Conservation (phyloP, 2,888 invertebrate species). For the Dione vanillae region DNA sequence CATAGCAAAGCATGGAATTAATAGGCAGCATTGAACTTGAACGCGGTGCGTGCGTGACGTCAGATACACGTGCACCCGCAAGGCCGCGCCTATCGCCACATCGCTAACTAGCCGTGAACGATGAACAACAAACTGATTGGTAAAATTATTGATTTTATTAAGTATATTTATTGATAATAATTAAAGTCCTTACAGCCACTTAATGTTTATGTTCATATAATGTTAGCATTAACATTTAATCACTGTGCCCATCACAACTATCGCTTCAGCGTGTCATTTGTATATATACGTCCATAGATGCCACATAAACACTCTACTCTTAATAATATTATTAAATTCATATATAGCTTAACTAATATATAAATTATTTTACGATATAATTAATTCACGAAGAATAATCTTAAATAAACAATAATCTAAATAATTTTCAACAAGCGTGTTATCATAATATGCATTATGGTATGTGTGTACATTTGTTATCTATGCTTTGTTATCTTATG, state of each 20-base stretch:
- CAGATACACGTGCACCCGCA: constrained; percentile 62
- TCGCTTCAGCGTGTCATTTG: neutral
- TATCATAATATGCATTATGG: constrained; percentile 6
- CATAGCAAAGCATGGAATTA: constrained; percentile 39
- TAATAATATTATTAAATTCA: neutral
- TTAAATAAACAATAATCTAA: neutral
- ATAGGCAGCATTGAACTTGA: constrained; percentile 80
- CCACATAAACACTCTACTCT: neutral
- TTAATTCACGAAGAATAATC: neutral
- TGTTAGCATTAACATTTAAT: neutral
- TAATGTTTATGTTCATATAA: neutral
- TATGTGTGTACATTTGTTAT: constrained; percentile 3
- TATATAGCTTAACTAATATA: neutral
- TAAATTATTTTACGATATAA: neutral
- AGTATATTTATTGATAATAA: constrained; percentile 5
- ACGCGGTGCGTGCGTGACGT: constrained; percentile 75
- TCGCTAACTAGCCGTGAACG: constrained; percentile 54
- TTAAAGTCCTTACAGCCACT: neutral
- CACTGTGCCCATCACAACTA: neutral
- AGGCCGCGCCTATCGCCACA: constrained; percentile 66
- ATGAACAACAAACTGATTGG: constrained; percentile 41
- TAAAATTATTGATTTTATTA: constrained; percentile 34
- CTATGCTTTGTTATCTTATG: constrained; percentile 12
- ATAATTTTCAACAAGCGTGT: constrained; percentile 11
- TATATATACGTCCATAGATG: neutral